Evolutionary conservation across 2,113 vertebrate species (phyloP).

Genomic region (Neogale vison): DNA sequence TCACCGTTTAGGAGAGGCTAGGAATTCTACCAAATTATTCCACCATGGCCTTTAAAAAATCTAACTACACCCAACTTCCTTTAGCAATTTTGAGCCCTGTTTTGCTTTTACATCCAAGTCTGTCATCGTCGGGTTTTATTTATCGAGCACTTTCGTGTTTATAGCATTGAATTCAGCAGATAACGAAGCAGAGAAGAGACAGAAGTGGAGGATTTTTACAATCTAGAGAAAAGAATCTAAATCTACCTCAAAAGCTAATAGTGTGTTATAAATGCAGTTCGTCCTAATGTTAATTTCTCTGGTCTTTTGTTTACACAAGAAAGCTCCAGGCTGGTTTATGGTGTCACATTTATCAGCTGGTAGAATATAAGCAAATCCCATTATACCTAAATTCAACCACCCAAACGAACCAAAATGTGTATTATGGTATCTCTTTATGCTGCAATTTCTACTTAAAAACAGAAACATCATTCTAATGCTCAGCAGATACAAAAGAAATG

Average conservation of each 20-base stretch:
- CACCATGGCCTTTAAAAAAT: conserved; percentile 41
- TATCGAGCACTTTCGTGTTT: conserved; percentile 58
- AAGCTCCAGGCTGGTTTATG: conserved; percentile 54
- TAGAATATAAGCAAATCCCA: conserved; percentile 65
- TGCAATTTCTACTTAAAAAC: conserved; percentile 40
- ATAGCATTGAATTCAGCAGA: conserved; percentile 56
- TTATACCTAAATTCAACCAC: conserved; percentile 20
- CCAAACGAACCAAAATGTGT: conserved; percentile 55
- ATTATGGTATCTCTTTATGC: conserved; percentile 50
- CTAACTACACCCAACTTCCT: conserved; percentile 56
- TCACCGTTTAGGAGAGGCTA: conserved; percentile 50
- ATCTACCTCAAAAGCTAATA: conserved; percentile 63
- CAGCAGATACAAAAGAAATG: conserved; percentile 45
- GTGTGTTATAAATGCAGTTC: conserved; percentile 40
- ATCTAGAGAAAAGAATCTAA: conserved; percentile 54
- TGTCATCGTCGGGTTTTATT: conserved; percentile 34
- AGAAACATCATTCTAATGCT: conserved; percentile 25
- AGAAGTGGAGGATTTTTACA: conserved; percentile 36
- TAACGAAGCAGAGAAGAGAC: background rate
- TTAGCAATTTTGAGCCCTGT: conserved; percentile 37
- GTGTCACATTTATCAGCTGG: conserved; percentile 57
- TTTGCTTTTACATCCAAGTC: conserved; percentile 61
- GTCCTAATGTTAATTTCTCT: conserved; percentile 66
- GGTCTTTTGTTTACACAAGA: conserved; percentile 64
- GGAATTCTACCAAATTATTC: conserved; percentile 45